Base-by-base conservation (phyloP, 2,888 invertebrate species). In the Neria commutata region DNA sequence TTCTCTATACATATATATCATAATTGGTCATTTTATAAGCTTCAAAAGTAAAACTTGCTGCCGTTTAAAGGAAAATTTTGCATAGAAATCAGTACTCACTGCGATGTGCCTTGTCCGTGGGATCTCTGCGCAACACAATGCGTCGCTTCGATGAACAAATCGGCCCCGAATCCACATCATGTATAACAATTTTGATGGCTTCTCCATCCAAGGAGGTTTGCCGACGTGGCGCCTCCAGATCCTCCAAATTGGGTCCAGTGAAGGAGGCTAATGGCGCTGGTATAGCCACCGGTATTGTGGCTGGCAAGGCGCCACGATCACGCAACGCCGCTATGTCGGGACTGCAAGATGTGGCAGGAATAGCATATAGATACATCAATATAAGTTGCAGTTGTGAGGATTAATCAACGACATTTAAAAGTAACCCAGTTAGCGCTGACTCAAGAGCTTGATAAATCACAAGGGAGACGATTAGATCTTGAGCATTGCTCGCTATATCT, bases 161-260 rank as follows among this genome's bases (percentile, higher is more conserved):
- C 60, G 86, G 83, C 37, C 87, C 87, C 61, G 91, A 91, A 81
- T 95, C 94, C 14, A 95, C 94, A 79, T 95, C 94, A 76, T 95
- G 94, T 73, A 95, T 95, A 67, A 95, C 94, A 68, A 95, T 95
- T 79, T 94, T 91, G 72, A 95, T 95, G 65, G 93, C 93, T 79
- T 95, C 94, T 1, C 94, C 94, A 75, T 94, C 94, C 61, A 91
- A 91, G 19, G 94, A 92, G 74, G 92, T 91, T 75, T 94, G 94
- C 4, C 94, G 85, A 45, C 91, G 81, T 3, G 86, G 85, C 37
- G 87, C 84, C 63, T 87, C 85, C 24, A 87, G 84, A 71, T 88
- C 88, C 68, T 88, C 84, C 65, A 87, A 85, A 64, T 87, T 86
- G 61, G 87, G 83, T 56, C 81, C 81, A 10, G 81, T 80, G 54